These are phyloP conservation scores for Melanocharis versteri DNA, from an alignment of 2,113 vertebrate genomes.

Conservation along the genomic window DNA sequence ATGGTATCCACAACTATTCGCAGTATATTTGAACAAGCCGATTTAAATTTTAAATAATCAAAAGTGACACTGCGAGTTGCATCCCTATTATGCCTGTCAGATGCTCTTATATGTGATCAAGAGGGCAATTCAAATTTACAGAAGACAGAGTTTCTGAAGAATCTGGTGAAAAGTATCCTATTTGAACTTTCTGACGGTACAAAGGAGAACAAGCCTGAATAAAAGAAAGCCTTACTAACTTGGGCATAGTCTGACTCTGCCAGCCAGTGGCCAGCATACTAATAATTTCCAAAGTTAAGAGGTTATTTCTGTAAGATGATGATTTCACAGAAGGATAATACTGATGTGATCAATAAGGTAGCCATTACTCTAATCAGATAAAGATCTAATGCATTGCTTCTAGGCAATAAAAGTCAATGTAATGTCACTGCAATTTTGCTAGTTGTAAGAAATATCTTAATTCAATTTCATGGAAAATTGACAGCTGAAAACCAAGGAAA, in stretches of 20 bases:
- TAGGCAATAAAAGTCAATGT: not conserved
- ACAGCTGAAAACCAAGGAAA: not conserved
- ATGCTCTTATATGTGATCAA: not conserved
- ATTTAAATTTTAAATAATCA: not conserved
- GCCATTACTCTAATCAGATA: not conserved
- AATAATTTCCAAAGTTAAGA: not conserved
- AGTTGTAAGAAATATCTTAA: not conserved
- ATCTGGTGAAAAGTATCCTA: not conserved
- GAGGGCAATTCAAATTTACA: not conserved
- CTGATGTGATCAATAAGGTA: not conserved
- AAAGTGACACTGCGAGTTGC: not conserved
- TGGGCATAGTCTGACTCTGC: not conserved
- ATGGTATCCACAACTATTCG: not conserved
- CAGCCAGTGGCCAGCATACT: not conserved
- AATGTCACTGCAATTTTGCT: not conserved
- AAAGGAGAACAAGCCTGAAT: not conserved
- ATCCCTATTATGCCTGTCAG: not conserved
- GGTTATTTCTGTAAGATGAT: not conserved
- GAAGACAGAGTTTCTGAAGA: not conserved
- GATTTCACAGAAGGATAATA: not conserved
- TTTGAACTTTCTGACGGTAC: not conserved
- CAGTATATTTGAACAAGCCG: not conserved
- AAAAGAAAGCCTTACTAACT: not conserved
- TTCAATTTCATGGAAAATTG: not conserved
- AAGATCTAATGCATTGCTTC: not conserved